Conservation (phyloP, 2,888 invertebrate species). For the Phanerotoma sp. region DNA sequence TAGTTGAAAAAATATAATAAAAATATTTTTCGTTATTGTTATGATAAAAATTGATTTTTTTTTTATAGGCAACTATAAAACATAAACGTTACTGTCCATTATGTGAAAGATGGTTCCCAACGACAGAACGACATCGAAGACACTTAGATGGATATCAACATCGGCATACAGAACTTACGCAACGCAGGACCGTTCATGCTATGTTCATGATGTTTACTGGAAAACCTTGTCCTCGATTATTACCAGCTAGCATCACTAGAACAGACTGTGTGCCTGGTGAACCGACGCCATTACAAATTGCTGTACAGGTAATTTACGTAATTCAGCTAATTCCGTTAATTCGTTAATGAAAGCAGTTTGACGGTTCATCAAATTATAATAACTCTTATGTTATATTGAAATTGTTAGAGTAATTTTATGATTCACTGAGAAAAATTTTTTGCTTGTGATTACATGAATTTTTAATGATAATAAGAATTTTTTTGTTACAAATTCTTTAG, state of each 20-base stretch:
- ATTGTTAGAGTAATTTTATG: too few relatives aligned
- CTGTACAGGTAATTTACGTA: conserved; percentile 49
- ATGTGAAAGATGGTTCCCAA: conserved; percentile 55
- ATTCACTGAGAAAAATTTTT: too few relatives aligned
- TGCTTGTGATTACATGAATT: too few relatives aligned
- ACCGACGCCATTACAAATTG: conserved; percentile 55
- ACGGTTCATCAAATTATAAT: too few relatives aligned
- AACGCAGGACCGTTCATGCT: conserved; percentile 56
- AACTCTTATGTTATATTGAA: too few relatives aligned
- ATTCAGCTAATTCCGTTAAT: too few relatives aligned
- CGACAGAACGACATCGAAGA: conserved; percentile 48
- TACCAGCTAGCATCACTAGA: conserved; percentile 48
- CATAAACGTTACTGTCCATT: conserved; percentile 54
- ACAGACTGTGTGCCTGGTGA: conserved; percentile 52
- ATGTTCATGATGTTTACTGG: conserved; percentile 56
- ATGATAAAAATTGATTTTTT: not conserved
- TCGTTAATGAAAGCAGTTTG: not conserved
- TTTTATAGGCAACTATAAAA: conserved; percentile 51
- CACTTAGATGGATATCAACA: conserved; percentile 55
- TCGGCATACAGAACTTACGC: conserved; percentile 52
- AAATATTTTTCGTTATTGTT: not conserved
- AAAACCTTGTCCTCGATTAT: conserved; percentile 51
- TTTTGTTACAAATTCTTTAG: too few relatives aligned
- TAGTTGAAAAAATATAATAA: conserved; percentile 2
- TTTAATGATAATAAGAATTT: too few relatives aligned